These are phyloP conservation scores for Eupithecia pulchellata DNA, from an alignment of 2,888 invertebrate species.

Conservation along the genomic window DNA sequence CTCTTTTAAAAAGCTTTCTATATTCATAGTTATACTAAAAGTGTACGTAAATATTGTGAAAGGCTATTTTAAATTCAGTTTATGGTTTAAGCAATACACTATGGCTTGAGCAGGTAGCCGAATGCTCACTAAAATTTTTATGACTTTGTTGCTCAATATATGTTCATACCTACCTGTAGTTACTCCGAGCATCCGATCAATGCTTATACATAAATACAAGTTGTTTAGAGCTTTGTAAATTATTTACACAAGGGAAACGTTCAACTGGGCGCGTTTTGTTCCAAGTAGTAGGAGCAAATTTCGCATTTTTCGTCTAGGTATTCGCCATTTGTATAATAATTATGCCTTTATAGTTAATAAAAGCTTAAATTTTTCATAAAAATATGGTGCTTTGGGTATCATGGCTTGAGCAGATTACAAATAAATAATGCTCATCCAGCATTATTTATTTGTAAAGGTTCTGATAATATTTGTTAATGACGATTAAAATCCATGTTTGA, in stretches of 20 bases:
- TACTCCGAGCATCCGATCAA: background rate
- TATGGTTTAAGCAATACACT: background rate
- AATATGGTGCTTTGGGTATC: no score
- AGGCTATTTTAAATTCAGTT: background rate
- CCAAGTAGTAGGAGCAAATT: no score
- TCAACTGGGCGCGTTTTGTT: background rate
- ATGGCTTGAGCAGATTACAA: no score
- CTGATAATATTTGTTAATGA: no score
- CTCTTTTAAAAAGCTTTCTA: background rate
- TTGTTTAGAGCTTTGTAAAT: background rate
- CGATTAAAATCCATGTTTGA: no score
- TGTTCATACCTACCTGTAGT: background rate
- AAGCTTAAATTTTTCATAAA: no score
- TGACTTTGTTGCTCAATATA: background rate
- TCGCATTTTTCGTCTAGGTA: no score
- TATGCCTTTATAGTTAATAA: no score
- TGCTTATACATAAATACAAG: background rate
- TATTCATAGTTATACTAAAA: background rate
- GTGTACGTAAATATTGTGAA: background rate
- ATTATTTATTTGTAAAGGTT: no score
- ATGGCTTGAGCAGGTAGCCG: background rate
- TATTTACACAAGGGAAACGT: background rate
- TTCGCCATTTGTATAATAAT: no score
- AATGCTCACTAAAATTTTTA: background rate
- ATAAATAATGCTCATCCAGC: no score